phyloP scores from a whole-genome alignment of 23 tunicate species.

The Botrylloides violaceus region DNA sequence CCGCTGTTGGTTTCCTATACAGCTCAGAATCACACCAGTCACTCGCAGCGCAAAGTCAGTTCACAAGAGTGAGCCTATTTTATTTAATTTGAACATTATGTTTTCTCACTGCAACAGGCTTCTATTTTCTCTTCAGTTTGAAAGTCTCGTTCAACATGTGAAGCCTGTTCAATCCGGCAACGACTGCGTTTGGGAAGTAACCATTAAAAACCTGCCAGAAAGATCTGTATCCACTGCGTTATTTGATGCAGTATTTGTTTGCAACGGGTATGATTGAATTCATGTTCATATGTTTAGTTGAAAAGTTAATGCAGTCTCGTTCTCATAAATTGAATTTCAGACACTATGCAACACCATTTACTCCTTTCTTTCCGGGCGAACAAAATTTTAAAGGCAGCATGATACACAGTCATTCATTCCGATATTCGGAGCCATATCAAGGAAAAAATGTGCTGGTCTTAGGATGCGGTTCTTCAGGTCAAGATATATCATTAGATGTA shows the following conservation, averaged over 20 bases:
- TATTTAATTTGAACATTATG: too few relatives aligned
- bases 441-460: constrained; percentile 48
- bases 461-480: constrained; percentile 66
- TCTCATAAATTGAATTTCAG: constrained; percentile 12
- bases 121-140: constrained; percentile 49
- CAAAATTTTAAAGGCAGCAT: constrained; percentile 44
- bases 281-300: background rate
- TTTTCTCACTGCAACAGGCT: too few relatives aligned
- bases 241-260: constrained; percentile 80
- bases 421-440: constrained; percentile 33
- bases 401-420: constrained; percentile 60
- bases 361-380: constrained; percentile 40
- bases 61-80: too few relatives aligned
- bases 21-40: too few relatives aligned
- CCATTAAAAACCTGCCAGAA: constrained; percentile 18
- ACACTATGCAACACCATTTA: constrained; percentile 55
- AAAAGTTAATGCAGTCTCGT: too few relatives aligned
- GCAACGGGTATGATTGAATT: constrained; percentile 52
- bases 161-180: background rate
- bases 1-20: too few relatives aligned
- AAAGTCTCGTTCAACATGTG: constrained; percentile 41
- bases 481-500: constrained; percentile 57
- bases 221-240: constrained; percentile 4
- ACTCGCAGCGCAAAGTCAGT: too few relatives aligned
- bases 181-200: constrained; percentile 25